These are phyloP conservation scores for Margarornis squamiger DNA, from an alignment of 2,797 vertebrate genomes.

Conservation along the genomic window DNA sequence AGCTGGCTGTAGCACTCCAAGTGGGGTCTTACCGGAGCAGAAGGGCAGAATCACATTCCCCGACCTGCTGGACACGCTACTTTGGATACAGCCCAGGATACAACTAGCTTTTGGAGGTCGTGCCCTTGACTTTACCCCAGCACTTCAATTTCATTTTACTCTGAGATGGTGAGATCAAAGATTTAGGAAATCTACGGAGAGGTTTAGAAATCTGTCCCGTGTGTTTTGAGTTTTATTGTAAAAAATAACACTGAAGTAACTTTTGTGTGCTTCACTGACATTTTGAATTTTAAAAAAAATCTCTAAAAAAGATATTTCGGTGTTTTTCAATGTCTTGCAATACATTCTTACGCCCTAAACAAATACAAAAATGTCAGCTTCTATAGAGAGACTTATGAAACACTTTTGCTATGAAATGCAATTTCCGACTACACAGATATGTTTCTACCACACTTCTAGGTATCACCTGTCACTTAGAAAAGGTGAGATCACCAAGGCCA, in stretches of 20 bases:
- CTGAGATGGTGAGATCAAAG: background rate
- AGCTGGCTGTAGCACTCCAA: fast-evolving
- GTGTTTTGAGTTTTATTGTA: background rate
- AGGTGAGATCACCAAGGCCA: background rate
- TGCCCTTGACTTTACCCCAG: background rate
- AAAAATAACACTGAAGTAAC: background rate
- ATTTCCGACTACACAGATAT: background rate
- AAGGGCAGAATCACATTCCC: no score
- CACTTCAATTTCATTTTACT: background rate
- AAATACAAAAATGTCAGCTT: background rate
- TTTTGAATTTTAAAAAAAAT: background rate
- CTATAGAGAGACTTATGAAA: background rate
- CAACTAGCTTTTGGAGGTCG: fast-evolving
- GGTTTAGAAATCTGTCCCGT: background rate
- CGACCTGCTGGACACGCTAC: fast-evolving
- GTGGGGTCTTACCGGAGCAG: background rate
- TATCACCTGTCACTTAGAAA: background rate
- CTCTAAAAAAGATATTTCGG: background rate
- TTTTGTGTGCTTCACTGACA: background rate
- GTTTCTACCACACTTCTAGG: background rate
- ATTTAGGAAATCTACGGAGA: background rate
- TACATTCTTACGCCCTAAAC: background rate
- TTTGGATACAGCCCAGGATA: background rate
- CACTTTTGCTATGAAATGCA: background rate
- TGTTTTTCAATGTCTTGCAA: background rate